Conservation (phyloP, 2,888 invertebrate genomes). For the Crocallis elinguaria region DNA sequence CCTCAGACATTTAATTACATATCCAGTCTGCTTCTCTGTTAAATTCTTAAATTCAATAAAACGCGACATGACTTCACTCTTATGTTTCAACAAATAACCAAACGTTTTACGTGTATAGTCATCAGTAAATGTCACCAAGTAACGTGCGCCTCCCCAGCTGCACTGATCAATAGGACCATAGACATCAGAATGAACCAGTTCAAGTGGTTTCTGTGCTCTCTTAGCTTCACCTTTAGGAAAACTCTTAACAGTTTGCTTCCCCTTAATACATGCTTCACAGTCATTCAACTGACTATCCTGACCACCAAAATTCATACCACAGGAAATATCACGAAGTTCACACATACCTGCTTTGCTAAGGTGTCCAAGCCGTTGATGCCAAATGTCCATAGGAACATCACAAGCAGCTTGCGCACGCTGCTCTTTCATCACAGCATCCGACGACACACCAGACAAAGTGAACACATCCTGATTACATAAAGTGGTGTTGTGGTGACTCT, state of each 20-base stretch:
- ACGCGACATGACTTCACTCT: neutral
- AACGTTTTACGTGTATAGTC: neutral
- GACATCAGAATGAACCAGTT: neutral
- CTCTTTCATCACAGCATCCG: neutral
- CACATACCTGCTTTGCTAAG: neutral
- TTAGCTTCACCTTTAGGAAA: neutral
- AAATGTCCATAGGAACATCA: neutral
- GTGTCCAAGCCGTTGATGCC: neutral
- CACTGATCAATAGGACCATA: neutral
- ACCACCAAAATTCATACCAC: neutral
- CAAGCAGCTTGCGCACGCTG: neutral
- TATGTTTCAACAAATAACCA: neutral
- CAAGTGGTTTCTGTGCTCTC: neutral
- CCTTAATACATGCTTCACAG: neutral
- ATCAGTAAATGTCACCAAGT: neutral
- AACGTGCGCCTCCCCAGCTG: neutral
- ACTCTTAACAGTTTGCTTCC: neutral
- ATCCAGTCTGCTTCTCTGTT: conserved; percentile 17
- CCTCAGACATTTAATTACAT: conserved; percentile 9
- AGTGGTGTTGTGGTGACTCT: no score
- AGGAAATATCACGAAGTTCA: neutral
- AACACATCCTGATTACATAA: no score
- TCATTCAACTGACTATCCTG: neutral
- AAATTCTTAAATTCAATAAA: conserved; percentile 4
- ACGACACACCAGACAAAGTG: neutral